Base-by-base conservation (phyloP, 2,888 invertebrate genomes). In the Eilema caniola region DNA sequence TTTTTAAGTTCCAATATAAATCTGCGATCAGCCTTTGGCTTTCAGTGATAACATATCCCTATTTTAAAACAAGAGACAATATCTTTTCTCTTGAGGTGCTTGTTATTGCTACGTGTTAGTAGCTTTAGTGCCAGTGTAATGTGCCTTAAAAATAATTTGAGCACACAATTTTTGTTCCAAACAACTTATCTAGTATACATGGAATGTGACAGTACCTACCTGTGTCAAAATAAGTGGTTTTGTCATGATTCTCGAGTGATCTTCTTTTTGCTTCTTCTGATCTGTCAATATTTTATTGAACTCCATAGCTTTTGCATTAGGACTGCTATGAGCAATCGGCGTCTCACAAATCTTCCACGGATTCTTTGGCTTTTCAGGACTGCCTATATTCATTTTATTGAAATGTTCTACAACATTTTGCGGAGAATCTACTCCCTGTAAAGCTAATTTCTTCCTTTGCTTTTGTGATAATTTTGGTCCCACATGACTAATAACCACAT, bases 181-280 rank as follows among this genome's bases (percentile, higher is more conserved):
- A 28, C 28, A 4, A 28, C 28, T 28, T 28, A 4, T 28, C 33
- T 12, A 37, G 2, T 4, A 8, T 12, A 23, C 5, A 23, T 12
- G 8, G 20, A n/a, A 11, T 14, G 31, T 2, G 12, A 12, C 23
- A 25, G 23, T 57, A 56, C 23, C 57, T 93, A 97, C 98, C 96
- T 98, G 98, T 23, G 98, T 98, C 78, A 97, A 93, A 71, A 93
- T 90, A 31, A 98, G 93, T 0, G 97, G 96, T 88, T 98, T 98
- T 11, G 97, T 97, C 86, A 96, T 96, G 82, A 97, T 96, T 86
- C 97, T 97, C 2, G 96, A 96, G 76, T 96, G 96, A 83, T 97
- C 97, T 77, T 97, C 97, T 75, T 96, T 97, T 85, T 97, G 97
- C 69, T 97, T 96, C 81, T 95, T 96, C 89, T 98, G 98, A 81